Base-by-base conservation (phyloP, 2,113 vertebrate species). In the Mesembrinibis cayennensis region DNA sequence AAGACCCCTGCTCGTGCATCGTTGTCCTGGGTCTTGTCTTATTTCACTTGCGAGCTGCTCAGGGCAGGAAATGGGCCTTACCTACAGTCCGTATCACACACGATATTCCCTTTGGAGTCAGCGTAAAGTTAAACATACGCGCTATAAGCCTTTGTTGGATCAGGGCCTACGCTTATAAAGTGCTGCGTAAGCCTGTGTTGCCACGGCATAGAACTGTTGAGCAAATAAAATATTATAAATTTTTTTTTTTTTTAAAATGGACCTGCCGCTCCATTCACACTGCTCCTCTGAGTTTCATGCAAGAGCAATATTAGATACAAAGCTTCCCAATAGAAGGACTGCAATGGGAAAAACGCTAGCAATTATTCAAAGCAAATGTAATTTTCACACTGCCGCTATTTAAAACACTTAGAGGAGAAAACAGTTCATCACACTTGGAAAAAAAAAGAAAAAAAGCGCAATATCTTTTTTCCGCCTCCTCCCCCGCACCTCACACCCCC, bases 321-420 rank as follows among this genome's bases (percentile, higher is more conserved):
- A 95, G 82, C 87, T 93, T 85, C 81, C 89, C 50, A 50, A 95
- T 85, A 96, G 82, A 50, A 96, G 84, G 93, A 93, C 71, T 82
- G 93, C 89, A 97, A 96, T 96, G 55, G 96, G 92, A 97, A 96
- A 97, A 96, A 95, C 4, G 50, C 74, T 95, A 96, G 93, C 93
- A 96, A 97, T 97, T 97, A 97, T 96, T 96, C 97, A 97, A 97
- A 97, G 97, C 89, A 97, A 97, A 96, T 95, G 93, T 89, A 96
- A 95, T 97, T 97, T 97, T 97, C 96, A 97, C 95, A 96, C 94
- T 96, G 94, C 66, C 94, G 94, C 95, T 97, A 97, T 97, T 97
- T 97, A 97, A 97, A 97, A 97, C 94, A 95, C 89, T 94, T 96
- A 95, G 94, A 95, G 94, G 91, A 97, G 95, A 97, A 97, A 97